phyloP scores from a whole-genome alignment of 2,797 vertebrate genomes.

The Clamator glandarius region DNA sequence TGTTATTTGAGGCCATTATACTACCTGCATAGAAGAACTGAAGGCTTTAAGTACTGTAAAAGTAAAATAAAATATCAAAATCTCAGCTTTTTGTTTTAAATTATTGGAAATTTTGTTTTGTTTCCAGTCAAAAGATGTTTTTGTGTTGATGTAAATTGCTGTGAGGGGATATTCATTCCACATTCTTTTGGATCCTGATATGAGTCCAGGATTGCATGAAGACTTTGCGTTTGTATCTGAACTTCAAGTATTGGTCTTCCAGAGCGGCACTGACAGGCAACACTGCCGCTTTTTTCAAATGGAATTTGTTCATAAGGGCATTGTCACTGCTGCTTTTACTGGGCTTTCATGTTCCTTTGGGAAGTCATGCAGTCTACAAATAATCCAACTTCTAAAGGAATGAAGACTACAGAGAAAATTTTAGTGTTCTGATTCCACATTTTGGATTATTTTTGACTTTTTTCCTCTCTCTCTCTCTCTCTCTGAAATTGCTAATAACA shows the following conservation, averaged over 20 bases:
- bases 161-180: background rate
- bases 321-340: background rate
- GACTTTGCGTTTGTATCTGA: background rate
- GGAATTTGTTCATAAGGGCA: background rate
- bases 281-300: fast-evolving
- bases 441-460: background rate
- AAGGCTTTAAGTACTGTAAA: background rate
- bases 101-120: background rate
- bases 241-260: background rate
- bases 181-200: background rate
- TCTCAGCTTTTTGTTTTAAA: background rate
- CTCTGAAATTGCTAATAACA: conserved; percentile 56
- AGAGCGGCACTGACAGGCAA: background rate
- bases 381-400: background rate
- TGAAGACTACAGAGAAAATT: background rate
- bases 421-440: background rate
- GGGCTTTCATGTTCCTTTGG: background rate
- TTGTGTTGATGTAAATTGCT: background rate
- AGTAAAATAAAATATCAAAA: background rate
- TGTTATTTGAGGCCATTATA: background rate
- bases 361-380: background rate
- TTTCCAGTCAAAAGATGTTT: background rate
- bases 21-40: background rate
- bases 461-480: background rate
- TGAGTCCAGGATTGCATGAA: background rate